phyloP scores from a whole-genome alignment of 2,113 vertebrate species.

The Spea bombifrons region DNA sequence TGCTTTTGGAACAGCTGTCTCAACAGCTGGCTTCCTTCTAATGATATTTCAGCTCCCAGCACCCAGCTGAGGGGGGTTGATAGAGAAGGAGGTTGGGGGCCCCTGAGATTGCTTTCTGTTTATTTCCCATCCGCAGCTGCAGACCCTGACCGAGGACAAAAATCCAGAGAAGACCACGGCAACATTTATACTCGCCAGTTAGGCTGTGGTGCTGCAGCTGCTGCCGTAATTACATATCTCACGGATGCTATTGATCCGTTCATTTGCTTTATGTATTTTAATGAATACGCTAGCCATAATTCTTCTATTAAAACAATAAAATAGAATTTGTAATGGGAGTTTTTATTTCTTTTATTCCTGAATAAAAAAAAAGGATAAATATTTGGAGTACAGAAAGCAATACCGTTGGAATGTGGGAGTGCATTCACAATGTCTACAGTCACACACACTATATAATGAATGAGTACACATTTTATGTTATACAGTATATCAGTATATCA shows the following conservation, averaged over 20 bases:
- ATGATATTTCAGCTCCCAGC: slow-evolving; percentile 34
- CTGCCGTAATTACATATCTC: neutral
- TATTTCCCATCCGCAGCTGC: slow-evolving; percentile 37
- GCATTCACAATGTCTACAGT: no score
- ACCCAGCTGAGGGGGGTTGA: slow-evolving; percentile 4
- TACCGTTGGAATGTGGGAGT: no score
- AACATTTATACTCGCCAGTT: slow-evolving; percentile 14
- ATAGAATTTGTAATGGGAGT: no score
- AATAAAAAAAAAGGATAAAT: no score
- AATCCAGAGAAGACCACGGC: slow-evolving; percentile 14
- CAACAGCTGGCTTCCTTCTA: slow-evolving; percentile 37
- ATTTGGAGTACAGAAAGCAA: no score
- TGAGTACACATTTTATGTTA: no score
- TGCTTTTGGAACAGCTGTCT: slow-evolving; percentile 34
- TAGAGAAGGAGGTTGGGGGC: neutral
- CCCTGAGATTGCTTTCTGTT: slow-evolving; percentile 21
- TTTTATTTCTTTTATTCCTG: no score
- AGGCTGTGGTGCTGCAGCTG: slow-evolving; percentile 5
- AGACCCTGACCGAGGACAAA: slow-evolving; percentile 31
- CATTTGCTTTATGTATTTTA: no score
- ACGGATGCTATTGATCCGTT: neutral
- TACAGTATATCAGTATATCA: no score
- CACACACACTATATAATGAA: no score
- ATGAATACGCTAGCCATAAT: no score
- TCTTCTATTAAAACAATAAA: no score